phyloP scores from a whole-genome alignment of 1,140 invertebrate species.

The Caenorhabditis latens region DNA sequence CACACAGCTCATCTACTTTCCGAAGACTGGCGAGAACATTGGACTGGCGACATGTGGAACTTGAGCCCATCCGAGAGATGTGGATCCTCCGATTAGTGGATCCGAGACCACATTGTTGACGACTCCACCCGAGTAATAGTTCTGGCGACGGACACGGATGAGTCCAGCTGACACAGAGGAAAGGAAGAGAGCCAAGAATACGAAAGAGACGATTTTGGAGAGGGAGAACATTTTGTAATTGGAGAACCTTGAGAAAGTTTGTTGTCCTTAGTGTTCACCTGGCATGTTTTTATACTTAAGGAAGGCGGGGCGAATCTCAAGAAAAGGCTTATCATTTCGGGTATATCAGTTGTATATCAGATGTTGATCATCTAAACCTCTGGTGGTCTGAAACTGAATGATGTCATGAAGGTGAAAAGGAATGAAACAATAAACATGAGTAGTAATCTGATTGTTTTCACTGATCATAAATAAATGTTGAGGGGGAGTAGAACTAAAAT shows the following conservation, averaged over 20 bases:
- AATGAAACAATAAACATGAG: no score
- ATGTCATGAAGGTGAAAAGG: no score
- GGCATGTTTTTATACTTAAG: background rate
- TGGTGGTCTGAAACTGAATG: no score
- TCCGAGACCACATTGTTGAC: constrained; percentile 18
- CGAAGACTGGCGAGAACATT: constrained; percentile 42
- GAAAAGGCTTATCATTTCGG: no score
- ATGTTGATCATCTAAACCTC: no score
- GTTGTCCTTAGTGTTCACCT: no score
- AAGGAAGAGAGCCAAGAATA: background rate
- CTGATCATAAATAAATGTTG: no score
- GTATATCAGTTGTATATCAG: no score
- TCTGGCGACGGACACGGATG: background rate
- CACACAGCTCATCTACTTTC: background rate
- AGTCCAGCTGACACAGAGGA: background rate
- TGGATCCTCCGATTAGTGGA: background rate
- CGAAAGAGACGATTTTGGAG: background rate
- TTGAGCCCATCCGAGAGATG: constrained; percentile 34
- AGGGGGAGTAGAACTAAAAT: no score
- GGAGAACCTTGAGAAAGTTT: no score
- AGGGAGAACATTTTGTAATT: background rate
- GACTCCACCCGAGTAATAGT: background rate
- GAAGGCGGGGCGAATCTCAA: no score
- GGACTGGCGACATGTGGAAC: constrained; percentile 43
- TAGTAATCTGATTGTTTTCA: no score